These are phyloP conservation scores for Lytechinus variegatus DNA, from an alignment of 35 echinoderm and acorn worm genomes.

Conservation along the genomic window DNA sequence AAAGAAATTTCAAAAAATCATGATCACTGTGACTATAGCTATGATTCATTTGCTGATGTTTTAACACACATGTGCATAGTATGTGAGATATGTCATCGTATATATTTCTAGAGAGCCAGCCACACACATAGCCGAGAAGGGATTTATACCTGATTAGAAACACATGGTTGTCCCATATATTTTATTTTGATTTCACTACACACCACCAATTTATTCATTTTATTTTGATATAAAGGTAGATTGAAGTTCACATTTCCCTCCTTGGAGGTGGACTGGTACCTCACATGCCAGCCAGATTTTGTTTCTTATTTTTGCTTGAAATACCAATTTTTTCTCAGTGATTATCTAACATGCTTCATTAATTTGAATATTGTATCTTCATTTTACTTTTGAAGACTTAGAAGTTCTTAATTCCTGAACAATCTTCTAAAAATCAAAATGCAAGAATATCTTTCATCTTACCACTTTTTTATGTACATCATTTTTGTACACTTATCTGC, in stretches of 20 bases:
- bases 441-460: neutral
- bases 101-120: neutral
- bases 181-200: neutral
- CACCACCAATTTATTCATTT: neutral
- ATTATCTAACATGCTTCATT: neutral
- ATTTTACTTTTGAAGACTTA: neutral
- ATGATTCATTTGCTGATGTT: neutral
- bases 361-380: neutral
- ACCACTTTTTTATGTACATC: neutral
- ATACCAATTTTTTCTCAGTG: neutral
- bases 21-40: neutral
- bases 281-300: neutral
- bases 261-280: neutral
- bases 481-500: neutral
- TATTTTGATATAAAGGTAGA: constrained; percentile 1
- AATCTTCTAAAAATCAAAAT: no score
- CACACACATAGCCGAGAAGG: neutral
- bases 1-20: neutral
- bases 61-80: neutral
- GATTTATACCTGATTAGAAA: neutral
- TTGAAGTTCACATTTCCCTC: constrained; percentile 11
- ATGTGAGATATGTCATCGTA: neutral
- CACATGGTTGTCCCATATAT: neutral
- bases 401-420: no score
- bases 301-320: neutral